Evolutionary conservation across 2,797 vertebrate genomes (phyloP).

Genomic region (Megaceryle alcyon): DNA sequence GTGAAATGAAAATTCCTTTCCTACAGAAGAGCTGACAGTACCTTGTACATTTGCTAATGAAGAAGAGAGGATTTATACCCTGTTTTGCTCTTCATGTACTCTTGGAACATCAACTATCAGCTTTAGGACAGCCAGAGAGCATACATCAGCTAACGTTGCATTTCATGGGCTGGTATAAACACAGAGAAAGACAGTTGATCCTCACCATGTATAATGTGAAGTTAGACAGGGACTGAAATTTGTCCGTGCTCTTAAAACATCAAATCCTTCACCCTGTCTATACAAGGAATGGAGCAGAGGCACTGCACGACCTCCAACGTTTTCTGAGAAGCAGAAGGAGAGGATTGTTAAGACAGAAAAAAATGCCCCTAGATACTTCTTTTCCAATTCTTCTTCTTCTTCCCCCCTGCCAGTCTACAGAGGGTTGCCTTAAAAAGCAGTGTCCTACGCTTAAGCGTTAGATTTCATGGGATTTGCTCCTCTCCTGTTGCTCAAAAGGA

Average conservation of each 20-base stretch:
- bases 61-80: conserved; percentile 19
- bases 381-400: not conserved
- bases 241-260: conserved; percentile 25
- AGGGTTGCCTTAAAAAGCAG: not conserved
- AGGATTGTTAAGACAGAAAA: not conserved
- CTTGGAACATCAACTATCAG: not conserved
- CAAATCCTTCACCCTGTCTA: not conserved
- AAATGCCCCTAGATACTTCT: not conserved
- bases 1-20: conserved; percentile 22
- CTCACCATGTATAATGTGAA: not conserved
- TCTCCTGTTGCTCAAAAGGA: not conserved
- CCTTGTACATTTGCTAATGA: not conserved
- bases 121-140: not conserved
- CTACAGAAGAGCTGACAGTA: not conserved
- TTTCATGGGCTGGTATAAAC: conserved; percentile 1
- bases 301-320: not conserved
- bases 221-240: not conserved
- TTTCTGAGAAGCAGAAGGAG: not conserved
- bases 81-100: not conserved
- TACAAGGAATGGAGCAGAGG: not conserved
- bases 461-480: not conserved
- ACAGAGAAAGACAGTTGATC: not conserved
- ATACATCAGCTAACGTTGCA: not conserved
- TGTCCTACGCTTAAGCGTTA: not conserved
- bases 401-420: not conserved